These are phyloP conservation scores for Sciurus carolinensis DNA, from an alignment of 2,797 vertebrate genomes.

Conservation along the genomic window DNA sequence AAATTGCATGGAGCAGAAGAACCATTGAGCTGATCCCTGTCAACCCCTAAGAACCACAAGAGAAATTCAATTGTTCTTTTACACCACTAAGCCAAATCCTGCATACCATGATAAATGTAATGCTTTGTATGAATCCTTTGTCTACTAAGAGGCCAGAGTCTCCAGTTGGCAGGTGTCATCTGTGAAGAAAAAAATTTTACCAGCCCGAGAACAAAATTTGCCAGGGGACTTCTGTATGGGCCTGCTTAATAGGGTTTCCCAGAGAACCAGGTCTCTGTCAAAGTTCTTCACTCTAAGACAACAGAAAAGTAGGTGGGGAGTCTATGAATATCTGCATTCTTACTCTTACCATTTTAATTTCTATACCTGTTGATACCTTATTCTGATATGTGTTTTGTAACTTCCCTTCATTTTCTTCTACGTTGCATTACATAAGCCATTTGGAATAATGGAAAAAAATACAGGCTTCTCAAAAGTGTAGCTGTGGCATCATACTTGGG, in stretches of 20 bases:
- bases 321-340: not conserved
- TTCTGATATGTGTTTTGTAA: conserved; percentile 8
- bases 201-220: not conserved
- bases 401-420: not conserved
- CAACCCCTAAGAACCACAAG: not conserved
- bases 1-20: not conserved
- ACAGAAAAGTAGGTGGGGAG: not conserved
- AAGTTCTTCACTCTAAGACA: not conserved
- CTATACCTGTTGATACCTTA: not conserved
- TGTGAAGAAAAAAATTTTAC: not conserved
- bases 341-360: not conserved
- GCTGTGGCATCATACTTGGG: not conserved
- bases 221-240: not conserved
- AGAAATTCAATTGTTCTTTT: not conserved
- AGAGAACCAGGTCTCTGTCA: not conserved
- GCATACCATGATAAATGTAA: not conserved
- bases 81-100: not conserved
- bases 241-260: not conserved
- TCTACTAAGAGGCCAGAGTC: not conserved
- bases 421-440: not conserved
- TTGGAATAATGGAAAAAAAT: not conserved
- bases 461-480: not conserved
- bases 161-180: not conserved
- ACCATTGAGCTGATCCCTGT: not conserved
- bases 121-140: not conserved